phyloP scores from a whole-genome alignment of 2,113 vertebrate genomes.

The Lagenorhynchus albirostris region DNA sequence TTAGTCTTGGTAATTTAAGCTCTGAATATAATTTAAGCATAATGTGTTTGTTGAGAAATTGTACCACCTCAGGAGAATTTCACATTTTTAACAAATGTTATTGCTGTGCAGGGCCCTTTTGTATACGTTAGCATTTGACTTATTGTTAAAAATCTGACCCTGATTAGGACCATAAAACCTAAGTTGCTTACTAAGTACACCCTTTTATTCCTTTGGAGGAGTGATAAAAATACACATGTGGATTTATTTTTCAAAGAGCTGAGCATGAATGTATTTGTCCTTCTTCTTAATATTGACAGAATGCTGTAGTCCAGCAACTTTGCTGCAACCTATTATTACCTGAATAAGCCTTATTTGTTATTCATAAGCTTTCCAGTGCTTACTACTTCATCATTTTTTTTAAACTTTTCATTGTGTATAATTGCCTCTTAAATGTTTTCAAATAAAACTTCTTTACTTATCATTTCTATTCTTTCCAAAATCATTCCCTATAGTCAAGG shows the following conservation, averaged over 20 bases:
- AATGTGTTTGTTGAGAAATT: constrained; percentile 26
- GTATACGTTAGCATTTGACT: neutral
- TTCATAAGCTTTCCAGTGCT: constrained; percentile 61
- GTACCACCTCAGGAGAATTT: constrained; percentile 28
- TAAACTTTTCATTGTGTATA: constrained; percentile 41
- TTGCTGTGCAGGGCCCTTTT: neutral
- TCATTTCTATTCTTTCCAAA: constrained; percentile 30
- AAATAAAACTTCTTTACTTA: constrained; percentile 52
- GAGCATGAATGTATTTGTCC: constrained; percentile 19
- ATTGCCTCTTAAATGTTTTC: constrained; percentile 52
- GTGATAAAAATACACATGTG: constrained; percentile 21
- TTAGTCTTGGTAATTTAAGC: neutral
- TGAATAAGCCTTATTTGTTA: constrained; percentile 57
- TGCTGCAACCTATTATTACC: constrained; percentile 42
- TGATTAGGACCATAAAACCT: constrained; percentile 23
- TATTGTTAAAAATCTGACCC: constrained; percentile 40
- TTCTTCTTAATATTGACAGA: constrained; percentile 41
- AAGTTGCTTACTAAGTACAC: constrained; percentile 15
- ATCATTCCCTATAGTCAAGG: constrained; percentile 2
- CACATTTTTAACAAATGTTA: constrained; percentile 37
- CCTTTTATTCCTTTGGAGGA: constrained; percentile 18
- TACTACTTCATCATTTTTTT: constrained; percentile 30
- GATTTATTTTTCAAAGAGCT: constrained; percentile 8
- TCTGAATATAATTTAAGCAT: constrained; percentile 7
- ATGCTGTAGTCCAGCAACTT: neutral